Conservation (phyloP, 2,888 invertebrate genomes). For the Tetrapedia diversipes region DNA sequence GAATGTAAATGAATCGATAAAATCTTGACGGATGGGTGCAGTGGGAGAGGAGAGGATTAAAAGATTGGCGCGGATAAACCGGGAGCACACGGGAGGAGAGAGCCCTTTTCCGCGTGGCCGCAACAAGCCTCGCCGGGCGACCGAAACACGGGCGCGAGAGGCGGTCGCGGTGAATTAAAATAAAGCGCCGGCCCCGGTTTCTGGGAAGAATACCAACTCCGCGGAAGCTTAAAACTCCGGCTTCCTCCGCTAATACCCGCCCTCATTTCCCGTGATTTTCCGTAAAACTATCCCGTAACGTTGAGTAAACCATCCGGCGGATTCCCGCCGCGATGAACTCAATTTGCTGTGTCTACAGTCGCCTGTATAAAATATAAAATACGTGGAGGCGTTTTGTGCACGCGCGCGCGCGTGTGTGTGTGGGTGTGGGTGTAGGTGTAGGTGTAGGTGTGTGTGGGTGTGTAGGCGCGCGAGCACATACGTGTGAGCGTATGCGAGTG, state of each 20-base stretch:
- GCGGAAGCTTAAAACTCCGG: slow-evolving; percentile 38
- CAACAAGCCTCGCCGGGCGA: background rate
- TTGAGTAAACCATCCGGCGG: slow-evolving; percentile 3
- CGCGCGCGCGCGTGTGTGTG: background rate
- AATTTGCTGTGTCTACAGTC: background rate
- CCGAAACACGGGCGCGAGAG: too few species aligned
- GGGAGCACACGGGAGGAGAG: too few species aligned
- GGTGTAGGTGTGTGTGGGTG: too few species aligned
- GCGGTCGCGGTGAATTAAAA: slow-evolving; percentile 53
- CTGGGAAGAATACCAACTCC: slow-evolving; percentile 55
- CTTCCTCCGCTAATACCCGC: slow-evolving; percentile 36
- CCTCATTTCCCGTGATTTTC: slow-evolving; percentile 32
- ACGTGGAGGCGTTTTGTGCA: too few species aligned
- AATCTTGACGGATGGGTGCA: slow-evolving; percentile 55
- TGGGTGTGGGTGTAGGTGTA: too few species aligned
- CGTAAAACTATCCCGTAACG: slow-evolving; percentile 15
- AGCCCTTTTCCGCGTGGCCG: slow-evolving; percentile 7
- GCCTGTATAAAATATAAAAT: background rate
- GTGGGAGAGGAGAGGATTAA: slow-evolving; percentile 56
- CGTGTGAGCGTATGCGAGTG: too few species aligned
- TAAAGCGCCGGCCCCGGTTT: slow-evolving; percentile 33
- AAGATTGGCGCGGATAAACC: slow-evolving; percentile 54
- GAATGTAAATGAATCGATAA: slow-evolving; percentile 56
- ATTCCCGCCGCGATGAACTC: background rate
- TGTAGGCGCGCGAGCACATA: too few species aligned